Evolutionary conservation across 2,888 invertebrate species (phyloP).

Genomic region (Lochmaea capreae): DNA sequence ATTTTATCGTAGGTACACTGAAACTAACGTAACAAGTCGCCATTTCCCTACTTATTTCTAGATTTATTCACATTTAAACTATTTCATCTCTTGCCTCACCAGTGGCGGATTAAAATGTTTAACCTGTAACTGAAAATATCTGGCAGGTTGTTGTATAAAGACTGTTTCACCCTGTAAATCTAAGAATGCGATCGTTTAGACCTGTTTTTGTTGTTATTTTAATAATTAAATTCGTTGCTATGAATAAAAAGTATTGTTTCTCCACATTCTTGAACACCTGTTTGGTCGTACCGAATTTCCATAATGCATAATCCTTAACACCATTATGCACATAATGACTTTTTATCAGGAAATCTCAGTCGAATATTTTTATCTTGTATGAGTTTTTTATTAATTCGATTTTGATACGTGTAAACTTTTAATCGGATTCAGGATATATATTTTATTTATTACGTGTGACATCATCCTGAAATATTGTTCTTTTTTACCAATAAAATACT

Average conservation of each 20-base stretch:
- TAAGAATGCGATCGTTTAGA: too few relatives aligned
- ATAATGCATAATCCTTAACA: too few relatives aligned
- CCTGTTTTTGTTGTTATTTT: neutral
- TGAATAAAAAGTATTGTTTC: neutral
- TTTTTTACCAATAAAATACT: neutral
- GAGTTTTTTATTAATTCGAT: conserved; percentile 20
- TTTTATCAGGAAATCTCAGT: neutral
- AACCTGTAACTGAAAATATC: too few relatives aligned
- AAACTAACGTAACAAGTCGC: neutral
- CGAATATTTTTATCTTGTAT: neutral
- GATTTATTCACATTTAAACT: neutral
- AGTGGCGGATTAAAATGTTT: too few relatives aligned
- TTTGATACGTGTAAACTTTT: conserved; percentile 8
- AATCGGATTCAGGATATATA: conserved; percentile 11
- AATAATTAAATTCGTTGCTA: neutral
- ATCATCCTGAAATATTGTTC: conserved; percentile 11
- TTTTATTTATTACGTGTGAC: conserved; percentile 18
- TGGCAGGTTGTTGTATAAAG: too few relatives aligned
- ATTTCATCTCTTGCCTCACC: too few relatives aligned
- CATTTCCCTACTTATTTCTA: neutral
- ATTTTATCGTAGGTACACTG: neutral
- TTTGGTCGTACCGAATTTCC: neutral
- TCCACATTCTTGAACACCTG: neutral
- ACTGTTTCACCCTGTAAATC: too few relatives aligned
- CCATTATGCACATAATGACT: neutral